Percentiles rank a stretch among this genome's conserved stretches.
Conservation (phyloP, 2,113 vertebrate genomes). For the Xenus cinereus region DNA sequence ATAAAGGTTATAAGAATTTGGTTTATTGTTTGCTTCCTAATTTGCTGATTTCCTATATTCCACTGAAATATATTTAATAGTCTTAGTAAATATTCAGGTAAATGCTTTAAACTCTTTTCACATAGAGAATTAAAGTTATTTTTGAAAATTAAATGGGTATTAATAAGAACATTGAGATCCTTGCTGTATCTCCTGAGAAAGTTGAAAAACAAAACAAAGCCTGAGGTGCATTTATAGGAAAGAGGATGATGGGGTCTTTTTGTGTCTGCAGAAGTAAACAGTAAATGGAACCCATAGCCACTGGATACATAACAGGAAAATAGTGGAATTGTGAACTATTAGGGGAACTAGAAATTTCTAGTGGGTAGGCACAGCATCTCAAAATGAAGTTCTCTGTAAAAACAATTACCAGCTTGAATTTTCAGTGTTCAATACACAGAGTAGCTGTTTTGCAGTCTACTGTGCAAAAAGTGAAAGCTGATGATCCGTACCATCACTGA, state of each 20-base stretch:
- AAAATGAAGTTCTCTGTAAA: slow-evolving; percentile 25
- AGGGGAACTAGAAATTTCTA: slow-evolving; percentile 37
- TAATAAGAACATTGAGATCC: not conserved
- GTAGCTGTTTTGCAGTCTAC: slow-evolving; percentile 52
- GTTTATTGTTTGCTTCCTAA: not conserved
- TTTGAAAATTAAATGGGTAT: not conserved
- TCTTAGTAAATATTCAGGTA: not conserved
- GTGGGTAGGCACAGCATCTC: slow-evolving; percentile 13
- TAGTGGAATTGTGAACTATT: slow-evolving; percentile 8
- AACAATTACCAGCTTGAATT: slow-evolving; percentile 49
- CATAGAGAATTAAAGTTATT: not conserved
- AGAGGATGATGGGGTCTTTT: not conserved
- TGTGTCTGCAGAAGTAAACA: not conserved
- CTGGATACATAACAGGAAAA: not conserved
- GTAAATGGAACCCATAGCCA: not conserved
- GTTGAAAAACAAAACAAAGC: not conserved
- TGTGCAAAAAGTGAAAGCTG: slow-evolving; percentile 64
- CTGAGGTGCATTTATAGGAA: not conserved
- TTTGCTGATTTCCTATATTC: not conserved
- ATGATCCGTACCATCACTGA: slow-evolving; percentile 41
- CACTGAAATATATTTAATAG: not conserved
- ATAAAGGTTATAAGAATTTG: not conserved
- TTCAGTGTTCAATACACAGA: slow-evolving; percentile 41
- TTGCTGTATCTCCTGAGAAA: not conserved
- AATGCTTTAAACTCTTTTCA: not conserved